Evolutionary conservation across 2,113 vertebrate species (phyloP), one percentile per base, ranked within the genome.

Genomic region (Apteryx mantelli): DNA sequence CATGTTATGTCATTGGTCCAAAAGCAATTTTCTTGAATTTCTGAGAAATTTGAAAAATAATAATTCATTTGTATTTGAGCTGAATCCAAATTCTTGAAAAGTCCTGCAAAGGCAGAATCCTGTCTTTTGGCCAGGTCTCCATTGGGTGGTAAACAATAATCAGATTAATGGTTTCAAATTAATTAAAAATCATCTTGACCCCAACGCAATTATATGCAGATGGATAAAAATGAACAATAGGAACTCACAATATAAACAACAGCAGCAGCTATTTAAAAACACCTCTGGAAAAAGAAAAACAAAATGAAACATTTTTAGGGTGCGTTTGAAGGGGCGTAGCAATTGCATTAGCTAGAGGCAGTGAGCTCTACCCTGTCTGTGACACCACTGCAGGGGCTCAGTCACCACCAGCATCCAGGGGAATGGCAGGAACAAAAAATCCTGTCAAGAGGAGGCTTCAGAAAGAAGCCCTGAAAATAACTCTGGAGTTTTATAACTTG

Each of bases 81-180:
- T 74, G 36, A 80, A 77, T 82, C 58, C 40, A 86, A 83, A 48
- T 84, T 92, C 88, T 91, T 93, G 68, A 86, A 88, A 88, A 86
- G 68, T 75, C 8, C 77, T 88, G 42, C 46, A 86, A 86, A 88
- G 64, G 58, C 53, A 70, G 26, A 86, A 86, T 90, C 28, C 25
- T 90, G 32, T 2, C 16, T 60, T 92, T 87, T 66, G 2, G 22
- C 40, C 21, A 75, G 63, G 89, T 89, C 63, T 95, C 79, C 85
- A 10, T 36, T 89, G 82, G 53, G 48, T 94, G 83, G 73, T 82
- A 90, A 83, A 82, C 73, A 88, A 78, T 60, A 91, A 84, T 91
- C 60, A 73, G 88, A 87, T 88, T 78, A 89, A 84, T 89, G 15
- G 84, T 95, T 96, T 93, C 52, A 84, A 78, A 92, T 93, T 68